phyloP scores from a whole-genome alignment of 2,888 invertebrate species.

The Leptinotarsa juncta region DNA sequence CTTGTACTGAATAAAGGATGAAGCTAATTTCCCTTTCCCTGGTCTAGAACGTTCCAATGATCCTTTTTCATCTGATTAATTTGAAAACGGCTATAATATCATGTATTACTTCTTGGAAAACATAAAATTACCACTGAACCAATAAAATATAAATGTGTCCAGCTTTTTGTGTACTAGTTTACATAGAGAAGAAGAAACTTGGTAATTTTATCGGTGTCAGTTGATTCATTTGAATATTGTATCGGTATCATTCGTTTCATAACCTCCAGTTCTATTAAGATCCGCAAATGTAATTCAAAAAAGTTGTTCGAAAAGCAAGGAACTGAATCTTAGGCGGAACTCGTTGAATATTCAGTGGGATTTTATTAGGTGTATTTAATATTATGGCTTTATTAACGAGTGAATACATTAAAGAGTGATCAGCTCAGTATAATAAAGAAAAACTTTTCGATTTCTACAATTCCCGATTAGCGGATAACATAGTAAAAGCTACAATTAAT shows the following conservation, averaged over 20 bases:
- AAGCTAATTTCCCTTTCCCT: no score
- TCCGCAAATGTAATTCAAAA: neutral
- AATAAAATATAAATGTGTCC: no score
- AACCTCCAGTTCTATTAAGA: neutral
- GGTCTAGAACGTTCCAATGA: no score
- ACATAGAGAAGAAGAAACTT: no score
- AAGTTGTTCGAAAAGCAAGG: neutral
- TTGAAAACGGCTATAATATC: no score
- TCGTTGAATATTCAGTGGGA: neutral
- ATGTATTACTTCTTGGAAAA: no score
- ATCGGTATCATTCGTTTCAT: neutral
- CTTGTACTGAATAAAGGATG: no score
- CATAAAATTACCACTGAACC: no score
- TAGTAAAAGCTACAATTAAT: neutral
- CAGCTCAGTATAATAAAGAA: neutral
- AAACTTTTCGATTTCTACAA: neutral
- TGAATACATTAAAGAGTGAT: neutral
- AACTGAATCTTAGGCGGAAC: neutral
- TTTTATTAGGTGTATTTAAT: neutral
- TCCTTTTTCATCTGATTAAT: no score
- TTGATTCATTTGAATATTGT: neutral
- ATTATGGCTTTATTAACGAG: neutral
- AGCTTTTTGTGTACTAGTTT: no score
- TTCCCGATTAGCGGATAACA: neutral
- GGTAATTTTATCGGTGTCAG: no score